phyloP scores from a whole-genome alignment of 1,140 invertebrate genomes.

The Micrasema longulum region DNA sequence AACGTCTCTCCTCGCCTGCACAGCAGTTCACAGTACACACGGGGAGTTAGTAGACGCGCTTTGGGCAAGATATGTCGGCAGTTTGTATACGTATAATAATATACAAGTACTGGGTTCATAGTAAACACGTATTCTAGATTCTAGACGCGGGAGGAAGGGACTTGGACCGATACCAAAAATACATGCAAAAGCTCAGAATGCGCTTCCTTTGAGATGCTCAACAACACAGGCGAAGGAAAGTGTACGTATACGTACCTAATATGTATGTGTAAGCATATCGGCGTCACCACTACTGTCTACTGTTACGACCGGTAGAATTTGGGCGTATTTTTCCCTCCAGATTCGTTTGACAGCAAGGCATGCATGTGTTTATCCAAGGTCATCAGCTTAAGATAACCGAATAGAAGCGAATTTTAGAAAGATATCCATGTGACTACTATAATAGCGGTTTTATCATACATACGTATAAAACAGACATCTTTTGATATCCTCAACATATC shows the following conservation, averaged over 20 bases:
- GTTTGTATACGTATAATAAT: too few relatives aligned
- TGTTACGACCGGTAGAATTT: background rate
- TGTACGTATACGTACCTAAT: too few relatives aligned
- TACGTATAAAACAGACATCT: too few relatives aligned
- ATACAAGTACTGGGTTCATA: too few relatives aligned
- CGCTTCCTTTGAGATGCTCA: background rate
- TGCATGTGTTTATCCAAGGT: conserved; percentile 25
- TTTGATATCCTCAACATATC: too few relatives aligned
- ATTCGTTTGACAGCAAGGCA: conserved; percentile 20
- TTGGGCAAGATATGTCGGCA: too few relatives aligned
- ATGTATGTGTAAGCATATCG: too few relatives aligned
- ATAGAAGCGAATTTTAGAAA: background rate
- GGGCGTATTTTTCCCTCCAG: conserved; percentile 7
- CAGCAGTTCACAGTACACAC: conserved; percentile 8
- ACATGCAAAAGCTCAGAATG: conserved; percentile 22
- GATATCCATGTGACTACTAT: too few relatives aligned
- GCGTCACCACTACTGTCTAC: background rate
- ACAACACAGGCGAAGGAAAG: too few relatives aligned
- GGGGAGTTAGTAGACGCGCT: background rate
- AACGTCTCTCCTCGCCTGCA: conserved; percentile 26
- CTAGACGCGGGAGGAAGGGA: conserved; percentile 7
- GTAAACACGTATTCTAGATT: background rate
- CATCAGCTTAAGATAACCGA: background rate
- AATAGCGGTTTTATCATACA: too few relatives aligned
- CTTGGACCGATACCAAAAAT: conserved; percentile 33